Evolutionary conservation across 2,888 invertebrate genomes (phyloP), one percentile per base, ranked within the genome.

Genomic region (Spatulosminthurus flaviceps): DNA sequence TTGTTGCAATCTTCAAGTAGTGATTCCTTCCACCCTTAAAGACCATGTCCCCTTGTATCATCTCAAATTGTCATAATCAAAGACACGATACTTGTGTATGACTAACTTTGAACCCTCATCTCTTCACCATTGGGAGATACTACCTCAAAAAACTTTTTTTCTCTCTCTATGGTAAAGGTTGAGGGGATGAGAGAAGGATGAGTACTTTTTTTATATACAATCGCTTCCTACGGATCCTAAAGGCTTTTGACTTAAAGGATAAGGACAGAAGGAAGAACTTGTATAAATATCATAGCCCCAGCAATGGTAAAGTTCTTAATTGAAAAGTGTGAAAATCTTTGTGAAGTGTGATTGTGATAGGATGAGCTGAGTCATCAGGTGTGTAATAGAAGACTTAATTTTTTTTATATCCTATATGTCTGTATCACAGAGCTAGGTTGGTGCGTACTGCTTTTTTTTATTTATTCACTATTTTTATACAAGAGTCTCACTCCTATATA

Each of bases 261-360:
- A n/a, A 51, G 42, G 22, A 28, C 29, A 60, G 9, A 41, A 22
- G 29, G 51, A 22, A n/a, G n/a, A 26, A 43, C 43, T 28, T 70
- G 34, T 26, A 24, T 61, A 26, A 71, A 67, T 79, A 79, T 79
- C 73, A 79, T 79, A 28, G 74, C 73, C 9, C n/a, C n/a, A n/a
- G n/a, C n/a, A n/a, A 69, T 61, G 73, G 73, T 79, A 74, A 74
- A 28, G 74, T 69, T 67, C 69, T 43, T 79, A 80, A 81, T 80
- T 80, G 82, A 82, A 82, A 82, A 80, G 80, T 81, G 80, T 82
- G 79, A 82, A 82, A 80, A 82, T 79, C 64, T 81, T 71, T 74
- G 75, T 74, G 67, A 73, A 41, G 60, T 77, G 43, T 71, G 72
- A 67, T 74, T 67, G 70, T 73, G 34, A 80, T 67, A 78, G 76